A percentile compares a stretch with the other conserved stretches of the same genome.
These are phyloP conservation scores for Marcusenius ussheri DNA, from an alignment of 2,113 vertebrate genomes.

Conservation along the genomic window DNA sequence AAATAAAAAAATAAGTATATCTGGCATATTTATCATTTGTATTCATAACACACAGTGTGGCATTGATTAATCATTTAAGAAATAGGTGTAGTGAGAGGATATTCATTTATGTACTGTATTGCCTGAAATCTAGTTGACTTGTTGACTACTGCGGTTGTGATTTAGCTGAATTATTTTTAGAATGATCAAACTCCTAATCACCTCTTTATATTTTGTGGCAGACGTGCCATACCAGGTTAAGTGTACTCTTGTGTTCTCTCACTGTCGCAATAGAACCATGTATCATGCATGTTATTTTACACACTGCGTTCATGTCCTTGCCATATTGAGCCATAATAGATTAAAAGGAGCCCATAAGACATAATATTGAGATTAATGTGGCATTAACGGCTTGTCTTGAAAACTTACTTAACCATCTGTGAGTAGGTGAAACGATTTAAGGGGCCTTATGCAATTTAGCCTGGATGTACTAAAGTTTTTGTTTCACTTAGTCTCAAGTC, in stretches of 20 bases:
- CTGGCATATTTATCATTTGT: neutral
- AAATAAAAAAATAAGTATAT: conserved; percentile 31
- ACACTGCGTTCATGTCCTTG: neutral
- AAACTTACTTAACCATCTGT: neutral
- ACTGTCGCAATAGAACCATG: neutral
- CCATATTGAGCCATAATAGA: neutral
- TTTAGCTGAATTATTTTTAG: neutral
- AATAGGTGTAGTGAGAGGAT: neutral
- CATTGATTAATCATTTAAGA: neutral
- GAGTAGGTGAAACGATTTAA: neutral
- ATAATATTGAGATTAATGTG: neutral
- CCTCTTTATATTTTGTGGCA: neutral
- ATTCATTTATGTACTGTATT: neutral
- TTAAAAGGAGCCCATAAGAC: neutral
- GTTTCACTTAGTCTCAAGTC: neutral
- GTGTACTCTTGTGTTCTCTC: neutral
- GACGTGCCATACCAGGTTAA: neutral
- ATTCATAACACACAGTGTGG: neutral
- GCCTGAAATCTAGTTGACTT: neutral
- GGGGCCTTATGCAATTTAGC: neutral
- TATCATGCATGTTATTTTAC: neutral
- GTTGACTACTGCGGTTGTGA: neutral
- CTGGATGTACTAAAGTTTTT: neutral
- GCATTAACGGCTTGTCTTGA: neutral
- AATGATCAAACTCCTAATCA: neutral